Base-by-base conservation (phyloP, 2,113 vertebrate genomes). In the Fukomys damarensis region DNA sequence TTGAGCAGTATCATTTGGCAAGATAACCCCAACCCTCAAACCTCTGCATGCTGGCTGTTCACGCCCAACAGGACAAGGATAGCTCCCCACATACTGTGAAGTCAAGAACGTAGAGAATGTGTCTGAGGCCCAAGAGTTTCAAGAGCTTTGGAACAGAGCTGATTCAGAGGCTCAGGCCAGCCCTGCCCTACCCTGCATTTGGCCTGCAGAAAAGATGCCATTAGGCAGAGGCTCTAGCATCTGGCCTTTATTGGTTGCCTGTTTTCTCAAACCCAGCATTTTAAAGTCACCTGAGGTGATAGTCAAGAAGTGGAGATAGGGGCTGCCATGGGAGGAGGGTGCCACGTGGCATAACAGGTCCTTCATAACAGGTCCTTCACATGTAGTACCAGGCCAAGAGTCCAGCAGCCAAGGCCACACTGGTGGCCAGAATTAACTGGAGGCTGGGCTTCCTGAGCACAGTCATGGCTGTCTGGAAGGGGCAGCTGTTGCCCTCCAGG, bases 381-480 rank as follows among this genome's bases (percentile, higher is more conserved):
- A 99, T 98, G 92, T 99, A 65, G 97, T 99, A 99, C 99, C 99
- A 99, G 0, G 99, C 99, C 30, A 98, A 98, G 52, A 99, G 94
- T 96, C 99, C 99, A 0, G 99, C 99, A 5, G 98, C 97, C 91
- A 98, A 95, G 0, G 99, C 99, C 5, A 99, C 97, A 30, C 99
- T 98, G n/a, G 98, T 98, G 0, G 99, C 99, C 76, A 99, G 96
- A 54, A 99, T 72, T 90, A 99, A 98, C 97, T 99, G 99, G 76
- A 99, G 98, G 7, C 99, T 98, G 54, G 99, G 99, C 88, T 99
- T 99, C 97, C 98, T 98, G 41, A 99, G 98, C 24, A 99, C 7
- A 0, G 98, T 98, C 97, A 98, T 8, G 0, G 98, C 98, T 6
- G 98, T 35, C 2, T 97, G 98, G 65, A 97, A 98, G 56, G 98